Percentiles rank a stretch among this genome's conserved stretches.
Evolutionary conservation across 2,888 invertebrate genomes (phyloP).

Genomic region (Lamproptera curius): DNA sequence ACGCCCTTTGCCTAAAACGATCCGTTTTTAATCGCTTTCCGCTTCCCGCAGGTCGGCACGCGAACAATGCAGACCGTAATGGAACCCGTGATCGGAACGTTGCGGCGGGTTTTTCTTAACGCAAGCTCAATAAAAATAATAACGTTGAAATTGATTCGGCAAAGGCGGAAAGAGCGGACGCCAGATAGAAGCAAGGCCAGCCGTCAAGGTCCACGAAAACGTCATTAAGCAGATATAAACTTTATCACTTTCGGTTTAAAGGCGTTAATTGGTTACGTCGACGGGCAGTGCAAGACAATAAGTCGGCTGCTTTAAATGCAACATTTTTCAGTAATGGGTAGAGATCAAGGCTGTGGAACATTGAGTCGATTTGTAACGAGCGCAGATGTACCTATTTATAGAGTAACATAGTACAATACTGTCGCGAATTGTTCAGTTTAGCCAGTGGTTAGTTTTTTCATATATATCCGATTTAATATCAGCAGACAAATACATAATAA

Average conservation of each 20-base stretch:
- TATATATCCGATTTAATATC: no score
- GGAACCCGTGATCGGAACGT: slow-evolving; percentile 1
- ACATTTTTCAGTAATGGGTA: slow-evolving; percentile 72
- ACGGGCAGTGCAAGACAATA: slow-evolving; percentile 57
- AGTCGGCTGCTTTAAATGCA: slow-evolving; percentile 67
- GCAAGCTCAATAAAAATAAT: slow-evolving; percentile 52
- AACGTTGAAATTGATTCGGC: slow-evolving; percentile 70
- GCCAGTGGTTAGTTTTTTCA: no score
- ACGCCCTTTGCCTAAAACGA: no score
- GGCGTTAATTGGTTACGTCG: slow-evolving; percentile 34
- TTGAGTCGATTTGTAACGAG: slow-evolving; percentile 25
- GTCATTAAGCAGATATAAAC: slow-evolving; percentile 34
- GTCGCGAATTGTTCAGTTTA: no score
- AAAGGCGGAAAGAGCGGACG: slow-evolving; percentile 76
- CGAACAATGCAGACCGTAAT: no score
- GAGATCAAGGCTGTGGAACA: slow-evolving; percentile 64
- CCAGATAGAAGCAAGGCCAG: slow-evolving; percentile 71
- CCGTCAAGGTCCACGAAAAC: slow-evolving; percentile 57
- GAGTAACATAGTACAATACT: no score
- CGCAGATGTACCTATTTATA: slow-evolving; percentile 20
- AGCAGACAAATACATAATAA: no score
- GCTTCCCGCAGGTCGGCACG: no score
- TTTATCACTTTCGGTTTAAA: slow-evolving; percentile 33
- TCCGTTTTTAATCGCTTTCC: no score
- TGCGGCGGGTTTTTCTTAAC: slow-evolving; percentile 11